Conservation (phyloP, 2,888 invertebrate genomes). For the Dioctria linearis region DNA sequence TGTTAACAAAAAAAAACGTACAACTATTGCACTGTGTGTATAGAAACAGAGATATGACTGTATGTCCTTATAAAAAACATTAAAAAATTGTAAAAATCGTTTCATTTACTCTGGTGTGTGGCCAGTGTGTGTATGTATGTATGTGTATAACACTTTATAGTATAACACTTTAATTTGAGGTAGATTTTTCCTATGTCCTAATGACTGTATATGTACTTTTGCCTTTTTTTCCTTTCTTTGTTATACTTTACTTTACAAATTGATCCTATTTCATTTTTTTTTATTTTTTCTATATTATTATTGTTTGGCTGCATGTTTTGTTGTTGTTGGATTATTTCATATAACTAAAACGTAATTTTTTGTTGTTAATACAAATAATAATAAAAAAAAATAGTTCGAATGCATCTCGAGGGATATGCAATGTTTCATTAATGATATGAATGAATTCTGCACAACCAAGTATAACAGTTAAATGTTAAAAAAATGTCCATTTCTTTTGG, state of each 20-base stretch:
- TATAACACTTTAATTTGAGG: slow-evolving; percentile 20
- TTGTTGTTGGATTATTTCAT: not conserved
- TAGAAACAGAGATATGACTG: not conserved
- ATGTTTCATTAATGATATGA: slow-evolving; percentile 10
- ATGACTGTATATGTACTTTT: not conserved
- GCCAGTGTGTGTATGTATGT: not conserved
- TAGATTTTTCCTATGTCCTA: slow-evolving; percentile 20
- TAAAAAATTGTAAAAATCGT: slow-evolving; percentile 16
- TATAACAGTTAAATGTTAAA: not conserved
- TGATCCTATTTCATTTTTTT: slow-evolving; percentile 7
- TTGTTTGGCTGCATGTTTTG: not conserved
- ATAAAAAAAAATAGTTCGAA: not conserved
- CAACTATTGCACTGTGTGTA: slow-evolving; percentile 33
- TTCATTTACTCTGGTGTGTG: too few relatives aligned
- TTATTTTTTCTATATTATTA: not conserved
- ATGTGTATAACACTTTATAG: not conserved
- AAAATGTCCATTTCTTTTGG: not conserved
- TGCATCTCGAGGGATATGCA: not conserved
- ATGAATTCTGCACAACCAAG: slow-evolving; percentile 36
- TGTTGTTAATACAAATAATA: too few relatives aligned
- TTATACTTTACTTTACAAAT: not conserved
- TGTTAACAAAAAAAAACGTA: slow-evolving; percentile 19
- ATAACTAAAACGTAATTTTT: too few relatives aligned
- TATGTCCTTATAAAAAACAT: slow-evolving; percentile 21
- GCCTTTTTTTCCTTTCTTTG: not conserved